phyloP scores from a whole-genome alignment of 2,797 vertebrate species.

The Malurus leucopterus region DNA sequence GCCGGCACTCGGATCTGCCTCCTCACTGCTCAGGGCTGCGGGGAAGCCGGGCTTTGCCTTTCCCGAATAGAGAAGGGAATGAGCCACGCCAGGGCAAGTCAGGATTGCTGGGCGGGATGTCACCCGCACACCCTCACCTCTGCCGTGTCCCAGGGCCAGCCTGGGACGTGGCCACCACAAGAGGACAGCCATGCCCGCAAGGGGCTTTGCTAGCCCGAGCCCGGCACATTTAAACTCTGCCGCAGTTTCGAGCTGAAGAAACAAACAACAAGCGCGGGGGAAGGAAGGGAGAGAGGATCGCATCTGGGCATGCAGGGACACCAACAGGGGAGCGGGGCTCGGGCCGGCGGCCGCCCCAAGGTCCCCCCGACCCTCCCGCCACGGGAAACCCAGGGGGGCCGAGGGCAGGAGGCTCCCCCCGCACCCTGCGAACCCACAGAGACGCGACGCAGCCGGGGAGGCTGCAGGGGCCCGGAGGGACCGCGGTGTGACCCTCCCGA shows the following conservation, averaged over 20 bases:
- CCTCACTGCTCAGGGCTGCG: accelerated
- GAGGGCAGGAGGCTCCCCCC: neutral
- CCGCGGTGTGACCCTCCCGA: accelerated
- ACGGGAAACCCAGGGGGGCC: accelerated
- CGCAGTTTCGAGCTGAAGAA: neutral
- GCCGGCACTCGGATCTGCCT: neutral
- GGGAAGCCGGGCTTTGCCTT: neutral
- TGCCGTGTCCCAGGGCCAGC: accelerated
- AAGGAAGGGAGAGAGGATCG: accelerated
- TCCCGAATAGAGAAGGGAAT: accelerated
- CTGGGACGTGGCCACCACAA: neutral
- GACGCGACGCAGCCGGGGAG: neutral
- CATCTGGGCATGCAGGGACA: neutral
- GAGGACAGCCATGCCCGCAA: neutral
- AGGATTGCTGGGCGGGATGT: accelerated
- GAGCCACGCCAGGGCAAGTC: neutral
- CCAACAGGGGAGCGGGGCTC: neutral
- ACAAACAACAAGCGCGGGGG: accelerated
- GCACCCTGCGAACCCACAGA: neutral
- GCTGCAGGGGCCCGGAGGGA: neutral
- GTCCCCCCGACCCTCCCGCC: neutral
- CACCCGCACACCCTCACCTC: neutral
- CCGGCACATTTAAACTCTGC: neutral
- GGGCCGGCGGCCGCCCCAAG: neutral
- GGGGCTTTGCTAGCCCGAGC: neutral